Evolutionary conservation across 2,797 vertebrate species (phyloP), one percentile per base, ranked within the genome.

Genomic region (Alauda arvensis): DNA sequence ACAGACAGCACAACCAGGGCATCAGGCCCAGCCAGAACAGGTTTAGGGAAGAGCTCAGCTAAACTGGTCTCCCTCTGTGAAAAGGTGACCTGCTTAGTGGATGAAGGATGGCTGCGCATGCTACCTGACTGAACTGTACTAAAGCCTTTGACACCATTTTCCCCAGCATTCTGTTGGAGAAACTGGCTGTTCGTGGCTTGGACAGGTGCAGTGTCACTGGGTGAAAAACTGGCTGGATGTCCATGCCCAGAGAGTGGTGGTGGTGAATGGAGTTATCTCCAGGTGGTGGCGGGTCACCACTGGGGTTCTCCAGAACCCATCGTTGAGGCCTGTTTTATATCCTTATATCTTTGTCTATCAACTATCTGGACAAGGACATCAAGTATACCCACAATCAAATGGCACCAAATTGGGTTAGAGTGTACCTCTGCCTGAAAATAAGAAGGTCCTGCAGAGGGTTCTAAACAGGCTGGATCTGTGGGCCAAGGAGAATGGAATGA

Each of bases 401-500:
- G 16, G n/a, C 19, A 49, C 9, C 16, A 42, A 19, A 26, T 2
- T 25, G 34, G 17, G 19, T 1, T 9, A 20, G 13, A 56, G 7
- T 14, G 10, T 10, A 28, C 13, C 4, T 40, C 53, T 66, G 23
- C 21, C 10, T 5, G 1, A 31, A 46, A 12, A 34, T 5, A 67
- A 39, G 3, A 56, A 61, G 28, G 31, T 14, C 14, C 39, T 31
- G 12, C 40, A 49, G 45, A 52, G 21, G 11, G 18, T 13, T 31
- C 18, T 62, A 33, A 39, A 28, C 43, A 80, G 24, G 18, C 5
- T 48, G 45, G 24, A n/a, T 49, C 3, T 0, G 6, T 9, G 14
- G 13, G 12, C 34, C 3, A 2, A 43, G 8, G 15, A 10, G 4
- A 80, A 6, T 0, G 0, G 21, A 34, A 23, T 17, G 18, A 53